These are phyloP conservation scores for Phyllotis vaccarum DNA, from an alignment of 2,797 vertebrate genomes.

Conservation along the genomic window DNA sequence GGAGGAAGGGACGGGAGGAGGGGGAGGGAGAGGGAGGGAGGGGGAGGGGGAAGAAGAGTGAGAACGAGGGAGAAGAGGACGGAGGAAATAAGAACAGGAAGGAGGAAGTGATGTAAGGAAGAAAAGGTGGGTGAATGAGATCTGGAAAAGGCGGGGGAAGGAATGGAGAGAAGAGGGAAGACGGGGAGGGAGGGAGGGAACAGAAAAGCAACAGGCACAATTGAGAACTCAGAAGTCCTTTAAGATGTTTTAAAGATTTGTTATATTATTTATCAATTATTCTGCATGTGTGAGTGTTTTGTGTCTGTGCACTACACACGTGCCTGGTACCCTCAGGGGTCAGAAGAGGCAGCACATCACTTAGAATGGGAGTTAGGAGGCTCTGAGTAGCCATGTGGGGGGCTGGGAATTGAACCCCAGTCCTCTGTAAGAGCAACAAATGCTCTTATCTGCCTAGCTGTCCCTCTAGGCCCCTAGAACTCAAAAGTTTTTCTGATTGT, in stretches of 20 bases:
- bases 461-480: background rate
- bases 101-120: background rate
- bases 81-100: no score
- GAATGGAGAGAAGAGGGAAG: no score
- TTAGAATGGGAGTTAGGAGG: background rate
- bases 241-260: background rate
- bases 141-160: background rate
- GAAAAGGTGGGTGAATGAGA: no score
- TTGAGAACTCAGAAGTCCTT: background rate
- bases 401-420: background rate
- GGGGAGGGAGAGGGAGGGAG: background rate
- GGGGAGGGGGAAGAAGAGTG: no score
- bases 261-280: background rate
- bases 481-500: background rate
- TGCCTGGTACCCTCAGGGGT: background rate
- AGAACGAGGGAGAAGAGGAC: accelerated
- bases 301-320: background rate
- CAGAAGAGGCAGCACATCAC: no score
- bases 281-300: background rate
- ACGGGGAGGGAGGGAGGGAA: background rate
- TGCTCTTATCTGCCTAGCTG: background rate
- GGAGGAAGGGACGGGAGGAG: no score
- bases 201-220: background rate
- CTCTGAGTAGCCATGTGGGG: no score
- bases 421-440: background rate